Base-by-base conservation (phyloP, 2,113 vertebrate species). In the Haplochromis vanheusdeni region DNA sequence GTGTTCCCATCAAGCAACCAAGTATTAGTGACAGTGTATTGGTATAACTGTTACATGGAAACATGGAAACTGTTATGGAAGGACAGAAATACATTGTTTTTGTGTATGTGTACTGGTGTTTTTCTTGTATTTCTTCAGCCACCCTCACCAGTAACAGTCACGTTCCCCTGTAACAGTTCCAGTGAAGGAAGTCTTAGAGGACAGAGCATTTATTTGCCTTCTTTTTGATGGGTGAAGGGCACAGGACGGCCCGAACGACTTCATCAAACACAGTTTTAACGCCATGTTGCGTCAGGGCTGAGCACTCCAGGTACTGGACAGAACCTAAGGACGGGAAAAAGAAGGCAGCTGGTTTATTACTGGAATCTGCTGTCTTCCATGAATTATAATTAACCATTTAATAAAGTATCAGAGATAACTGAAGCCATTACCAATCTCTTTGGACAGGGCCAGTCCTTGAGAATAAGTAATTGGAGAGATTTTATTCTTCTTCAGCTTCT, bases 181-280 rank as follows among this genome's bases (percentile, higher is more conserved):
- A 80, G 68, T 87, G 37, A 80, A 87, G 56, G 85, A 84, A 12
- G 4, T 85, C 95, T 97, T 97, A 99, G 94, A 99, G 95, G 84
- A 99, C 93, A 89, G 96, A 92, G 87, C 98, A 99, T 92, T 96
- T 98, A 94, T 96, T 98, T 95, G 96, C 96, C 96, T 96, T 97
- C 96, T 97, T 99, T 97, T 98, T 98, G 86, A 97, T 96, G 1
- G 98, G 98, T 9, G 97, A 97, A 28, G 98, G 98, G 95, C 98
- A 98, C 81, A 99, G 97, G n/a, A 99, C 98, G 1, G 98, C 99
- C 88, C 98, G 97, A 77, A 99, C 98, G 5, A 98, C 99, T 95
- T 99, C 99, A 2, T 99, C 99, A 49, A 99, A 99, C 96, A 99
- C 98, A 45, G 98, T 99, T 97, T 99, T 99, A 95, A 99, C 97